Base-by-base conservation (phyloP, 1,140 invertebrate species). In the Drosophila repleta region DNA sequence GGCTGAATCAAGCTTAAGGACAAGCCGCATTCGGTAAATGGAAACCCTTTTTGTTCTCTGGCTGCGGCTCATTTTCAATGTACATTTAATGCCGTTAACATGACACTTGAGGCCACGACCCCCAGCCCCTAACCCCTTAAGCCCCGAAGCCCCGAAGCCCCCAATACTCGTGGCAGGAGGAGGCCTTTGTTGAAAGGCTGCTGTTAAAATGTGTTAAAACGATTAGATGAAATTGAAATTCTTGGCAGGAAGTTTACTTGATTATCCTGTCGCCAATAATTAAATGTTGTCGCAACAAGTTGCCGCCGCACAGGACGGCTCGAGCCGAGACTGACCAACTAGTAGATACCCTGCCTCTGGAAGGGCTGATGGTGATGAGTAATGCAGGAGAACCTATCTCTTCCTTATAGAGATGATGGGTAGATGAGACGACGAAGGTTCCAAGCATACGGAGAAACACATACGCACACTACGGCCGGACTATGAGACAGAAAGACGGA, bases 181-280 rank as follows among this genome's bases (percentile, higher is more conserved):
- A 3, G 8, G 18, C 21, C 17, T 21, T 21, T 32, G 26, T 35
- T 35, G 32, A 35, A 32, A 35, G 45, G 65, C 62, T 63, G 79
- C 57, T 69, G 39, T 61, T 51, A 55, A 84, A 89, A 83, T 82
- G 83, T 89, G 83, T 83, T 79, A 79, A 88, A 88, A 57, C 84
- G 79, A 79, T 89, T 88, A 83, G 83, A 88, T 76, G 79, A 88
- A 88, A 88, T 88, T 88, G 83, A 88, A 88, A 88, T 88, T 88
- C 83, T 88, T 88, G 83, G 76, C 79, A 81, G 82, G 84, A 81
- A 88, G 79, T 88, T 88, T 88, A 89, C 83, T 88, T 88, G 83
- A 88, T 88, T 88, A 88, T 88, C 77, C 83, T 88, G 83, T 88
- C 83, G 87, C 83, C 83, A 89, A 88, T 88, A 88, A 88, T 88